These are phyloP conservation scores for Liopterus haemorrhoidalis DNA, from an alignment of 2,888 invertebrate genomes.

Conservation along the genomic window DNA sequence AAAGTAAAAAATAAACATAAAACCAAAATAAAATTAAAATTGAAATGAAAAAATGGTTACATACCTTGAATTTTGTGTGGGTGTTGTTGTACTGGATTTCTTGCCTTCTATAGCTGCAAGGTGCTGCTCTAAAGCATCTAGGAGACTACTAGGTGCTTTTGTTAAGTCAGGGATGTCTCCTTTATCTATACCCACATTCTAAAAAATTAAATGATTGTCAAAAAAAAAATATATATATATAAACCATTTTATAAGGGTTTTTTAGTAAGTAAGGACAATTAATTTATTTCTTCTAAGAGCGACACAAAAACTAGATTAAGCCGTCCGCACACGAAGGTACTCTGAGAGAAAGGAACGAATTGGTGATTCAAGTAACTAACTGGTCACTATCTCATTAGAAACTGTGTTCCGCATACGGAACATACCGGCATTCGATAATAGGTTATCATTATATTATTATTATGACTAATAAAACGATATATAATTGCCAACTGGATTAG, in stretches of 20 bases:
- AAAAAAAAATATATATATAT: conserved; percentile 4
- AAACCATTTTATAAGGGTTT: conserved; percentile 6
- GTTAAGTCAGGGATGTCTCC: conserved; percentile 98
- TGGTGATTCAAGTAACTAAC: no score
- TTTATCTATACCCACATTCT: conserved; percentile 95
- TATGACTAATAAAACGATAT: no score
- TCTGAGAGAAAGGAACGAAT: no score
- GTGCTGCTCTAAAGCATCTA: conserved; percentile 96
- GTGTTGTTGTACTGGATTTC: conserved; percentile 79
- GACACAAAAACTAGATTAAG: not conserved
- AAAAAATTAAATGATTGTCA: conserved; percentile 31
- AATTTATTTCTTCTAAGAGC: not conserved
- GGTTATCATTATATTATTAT: no score
- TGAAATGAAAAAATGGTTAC: conserved; percentile 20
- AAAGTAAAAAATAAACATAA: conserved; percentile 30
- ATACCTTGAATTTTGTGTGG: conserved; percentile 76
- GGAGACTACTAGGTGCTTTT: conserved; percentile 92
- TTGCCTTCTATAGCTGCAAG: conserved; percentile 89
- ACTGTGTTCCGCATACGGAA: no score
- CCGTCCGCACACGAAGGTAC: no score
- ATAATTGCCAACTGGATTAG: no score
- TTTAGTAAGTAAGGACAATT: not conserved
- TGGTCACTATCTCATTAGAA: no score
- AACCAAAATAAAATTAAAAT: conserved; percentile 21
- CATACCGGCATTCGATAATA: no score